Evolutionary conservation across 2,113 vertebrate genomes (phyloP).

Genomic region (Reinhardtius hippoglossoides): DNA sequence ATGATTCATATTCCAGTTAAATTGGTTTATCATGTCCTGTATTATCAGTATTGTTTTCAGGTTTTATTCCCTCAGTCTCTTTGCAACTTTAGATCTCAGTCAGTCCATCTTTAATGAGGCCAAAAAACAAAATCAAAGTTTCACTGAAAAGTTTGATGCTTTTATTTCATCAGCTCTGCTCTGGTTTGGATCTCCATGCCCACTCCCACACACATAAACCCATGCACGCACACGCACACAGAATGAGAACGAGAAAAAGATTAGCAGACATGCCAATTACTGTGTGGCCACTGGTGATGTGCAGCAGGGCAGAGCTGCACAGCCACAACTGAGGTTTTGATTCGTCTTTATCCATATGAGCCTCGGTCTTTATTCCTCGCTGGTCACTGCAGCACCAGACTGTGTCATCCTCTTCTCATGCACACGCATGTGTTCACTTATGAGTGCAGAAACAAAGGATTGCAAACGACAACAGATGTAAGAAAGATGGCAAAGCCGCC

Average conservation of each 20-base stretch:
- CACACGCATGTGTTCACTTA: background rate
- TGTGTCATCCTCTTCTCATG: background rate
- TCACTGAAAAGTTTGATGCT: conserved; percentile 1
- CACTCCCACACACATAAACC: conserved; percentile 2
- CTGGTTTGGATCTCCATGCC: conserved; percentile 2
- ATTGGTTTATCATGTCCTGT: background rate
- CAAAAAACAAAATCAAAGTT: conserved; percentile 18
- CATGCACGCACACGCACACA: background rate
- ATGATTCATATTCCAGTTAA: background rate
- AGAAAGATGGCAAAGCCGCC: background rate
- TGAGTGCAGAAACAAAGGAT: background rate
- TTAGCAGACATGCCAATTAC: conserved; percentile 31
- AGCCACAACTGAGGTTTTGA: conserved; percentile 31
- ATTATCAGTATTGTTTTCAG: background rate
- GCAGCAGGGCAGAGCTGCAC: conserved; percentile 39
- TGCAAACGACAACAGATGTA: background rate
- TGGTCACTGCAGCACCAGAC: conserved; percentile 18
- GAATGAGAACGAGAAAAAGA: background rate
- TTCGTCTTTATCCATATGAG: conserved; percentile 23
- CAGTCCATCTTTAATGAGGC: conserved; percentile 51
- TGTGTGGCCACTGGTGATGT: conserved; percentile 36
- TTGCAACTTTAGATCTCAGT: conserved; percentile 32
- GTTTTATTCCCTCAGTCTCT: background rate
- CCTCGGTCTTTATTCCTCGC: background rate
- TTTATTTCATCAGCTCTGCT: conserved; percentile 10